Evolutionary conservation across 2,113 vertebrate species (phyloP).

Genomic region (Chaetodon auriga): DNA sequence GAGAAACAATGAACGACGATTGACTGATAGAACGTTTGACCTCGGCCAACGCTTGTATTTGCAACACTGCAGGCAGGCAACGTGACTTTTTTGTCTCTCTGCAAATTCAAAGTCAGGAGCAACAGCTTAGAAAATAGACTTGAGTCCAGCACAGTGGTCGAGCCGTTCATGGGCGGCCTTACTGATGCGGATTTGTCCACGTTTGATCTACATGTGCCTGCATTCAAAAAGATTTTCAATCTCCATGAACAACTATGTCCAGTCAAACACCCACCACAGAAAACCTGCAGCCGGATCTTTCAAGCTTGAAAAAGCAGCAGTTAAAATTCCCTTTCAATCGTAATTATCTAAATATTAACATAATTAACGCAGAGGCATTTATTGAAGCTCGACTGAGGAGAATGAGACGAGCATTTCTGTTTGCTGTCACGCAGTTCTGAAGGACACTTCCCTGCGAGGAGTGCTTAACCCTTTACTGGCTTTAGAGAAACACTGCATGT

Average conservation of each 20-base stretch:
- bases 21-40: background rate
- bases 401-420: too few species aligned
- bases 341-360: background rate
- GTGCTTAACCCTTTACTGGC: too few species aligned
- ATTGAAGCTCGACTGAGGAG: too few species aligned
- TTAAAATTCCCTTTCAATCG: background rate
- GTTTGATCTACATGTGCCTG: background rate
- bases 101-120: slow-evolving; percentile 15
- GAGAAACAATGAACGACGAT: background rate
- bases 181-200: background rate
- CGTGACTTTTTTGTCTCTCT: background rate
- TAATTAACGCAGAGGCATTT: too few species aligned
- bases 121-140: slow-evolving; percentile 7
- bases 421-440: too few species aligned
- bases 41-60: slow-evolving; percentile 1
- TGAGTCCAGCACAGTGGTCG: background rate
- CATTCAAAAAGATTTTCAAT: background rate
- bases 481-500: too few species aligned
- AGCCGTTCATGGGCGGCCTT: background rate
- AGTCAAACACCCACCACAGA: too few species aligned
- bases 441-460: too few species aligned
- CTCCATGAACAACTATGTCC: background rate
- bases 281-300: too few species aligned
- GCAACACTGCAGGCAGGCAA: background rate
- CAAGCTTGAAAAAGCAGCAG: too few species aligned